Conservation (phyloP, 2,888 invertebrate species). For the Archips xylosteana region DNA sequence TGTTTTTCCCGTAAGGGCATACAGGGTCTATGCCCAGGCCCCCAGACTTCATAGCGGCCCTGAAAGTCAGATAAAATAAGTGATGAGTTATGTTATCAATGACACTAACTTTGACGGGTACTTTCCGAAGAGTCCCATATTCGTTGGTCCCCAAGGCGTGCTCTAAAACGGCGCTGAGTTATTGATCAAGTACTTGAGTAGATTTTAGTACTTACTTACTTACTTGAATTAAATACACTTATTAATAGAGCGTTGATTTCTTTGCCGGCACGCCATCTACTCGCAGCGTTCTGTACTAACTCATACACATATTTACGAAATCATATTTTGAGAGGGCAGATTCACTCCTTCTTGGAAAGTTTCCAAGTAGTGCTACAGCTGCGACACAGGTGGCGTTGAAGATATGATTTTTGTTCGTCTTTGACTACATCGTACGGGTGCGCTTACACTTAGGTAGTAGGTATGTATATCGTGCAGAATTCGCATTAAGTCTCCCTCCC, state of each 20-base stretch:
- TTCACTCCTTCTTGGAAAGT: constrained; percentile 29
- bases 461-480: too few relatives aligned
- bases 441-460: not conserved
- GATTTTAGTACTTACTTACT: not conserved
- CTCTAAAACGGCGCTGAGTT: too few relatives aligned
- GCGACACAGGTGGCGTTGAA: constrained; percentile 24
- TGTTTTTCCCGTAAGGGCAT: too few relatives aligned
- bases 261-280: constrained; percentile 28
- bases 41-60: too few relatives aligned
- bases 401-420: not conserved
- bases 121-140: too few relatives aligned
- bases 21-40: too few relatives aligned
- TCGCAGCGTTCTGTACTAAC: constrained; percentile 10
- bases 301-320: constrained; percentile 9
- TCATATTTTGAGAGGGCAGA: constrained; percentile 26
- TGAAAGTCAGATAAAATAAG: too few relatives aligned
- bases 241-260: not conserved
- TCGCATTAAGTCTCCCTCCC: too few relatives aligned
- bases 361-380: constrained; percentile 27
- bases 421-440: not conserved
- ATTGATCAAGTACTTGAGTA: not conserved
- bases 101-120: too few relatives aligned
- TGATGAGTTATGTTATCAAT: too few relatives aligned
- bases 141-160: too few relatives aligned
- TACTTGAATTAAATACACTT: too few relatives aligned